Conservation (phyloP, 2,797 vertebrate species). For the Tragelaphus oryx region DNA sequence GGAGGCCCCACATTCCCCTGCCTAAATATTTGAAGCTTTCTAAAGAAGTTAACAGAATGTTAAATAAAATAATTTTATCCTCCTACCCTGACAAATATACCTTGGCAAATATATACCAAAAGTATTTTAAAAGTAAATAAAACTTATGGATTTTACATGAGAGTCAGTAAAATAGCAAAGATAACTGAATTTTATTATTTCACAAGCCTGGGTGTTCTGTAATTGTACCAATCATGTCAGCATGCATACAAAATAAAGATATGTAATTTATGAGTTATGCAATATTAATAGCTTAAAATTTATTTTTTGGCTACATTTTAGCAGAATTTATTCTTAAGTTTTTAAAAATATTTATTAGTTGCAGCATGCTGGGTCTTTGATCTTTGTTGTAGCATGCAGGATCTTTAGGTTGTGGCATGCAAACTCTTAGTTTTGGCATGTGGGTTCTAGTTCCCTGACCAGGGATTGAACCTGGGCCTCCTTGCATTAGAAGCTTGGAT, state of each 20-base stretch:
- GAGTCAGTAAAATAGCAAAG: background rate
- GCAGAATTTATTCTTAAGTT: background rate
- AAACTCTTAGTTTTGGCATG: background rate
- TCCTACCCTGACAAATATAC: background rate
- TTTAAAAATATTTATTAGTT: background rate
- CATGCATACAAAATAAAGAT: background rate
- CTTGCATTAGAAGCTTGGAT: background rate
- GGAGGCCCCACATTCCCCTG: background rate
- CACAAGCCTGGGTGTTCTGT: background rate
- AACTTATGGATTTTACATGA: background rate
- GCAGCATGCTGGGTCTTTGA: background rate
- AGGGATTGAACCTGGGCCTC: background rate
- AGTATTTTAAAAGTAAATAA: background rate
- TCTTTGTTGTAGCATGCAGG: background rate
- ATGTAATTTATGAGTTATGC: background rate
- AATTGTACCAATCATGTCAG: background rate
- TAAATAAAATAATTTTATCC: background rate
- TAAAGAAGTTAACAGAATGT: background rate
- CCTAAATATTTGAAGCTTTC: background rate
- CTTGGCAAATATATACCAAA: background rate
- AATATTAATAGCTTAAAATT: background rate
- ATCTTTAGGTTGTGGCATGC: background rate
- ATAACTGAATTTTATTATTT: background rate
- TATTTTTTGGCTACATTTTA: background rate
- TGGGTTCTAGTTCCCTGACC: background rate